Evolutionary conservation across 1,140 invertebrate species (phyloP).

Genomic region (Cardiocondyla obscurior): DNA sequence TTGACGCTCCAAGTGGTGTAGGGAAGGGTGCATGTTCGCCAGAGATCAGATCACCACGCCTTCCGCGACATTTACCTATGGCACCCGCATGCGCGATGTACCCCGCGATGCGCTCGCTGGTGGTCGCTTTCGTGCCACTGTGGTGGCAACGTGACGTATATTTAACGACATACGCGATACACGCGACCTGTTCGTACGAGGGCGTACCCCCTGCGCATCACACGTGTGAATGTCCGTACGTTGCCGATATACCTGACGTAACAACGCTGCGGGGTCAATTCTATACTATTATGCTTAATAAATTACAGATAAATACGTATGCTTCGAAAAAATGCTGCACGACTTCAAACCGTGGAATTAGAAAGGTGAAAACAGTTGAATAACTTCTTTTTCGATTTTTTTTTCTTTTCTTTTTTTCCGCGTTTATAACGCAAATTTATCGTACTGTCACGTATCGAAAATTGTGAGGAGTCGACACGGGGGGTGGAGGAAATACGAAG

Average conservation of each 20-base stretch:
- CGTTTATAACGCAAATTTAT: no score
- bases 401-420: background rate
- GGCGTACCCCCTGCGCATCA: background rate
- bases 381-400: no score
- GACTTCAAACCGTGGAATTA: background rate
- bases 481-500: background rate
- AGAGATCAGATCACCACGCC: constrained; percentile 56
- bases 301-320: background rate
- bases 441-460: constrained; percentile 8
- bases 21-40: background rate
- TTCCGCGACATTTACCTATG: constrained; percentile 50
- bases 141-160: constrained; percentile 11
- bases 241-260: background rate
- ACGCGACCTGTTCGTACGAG: constrained; percentile 15
- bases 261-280: background rate
- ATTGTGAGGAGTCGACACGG: constrained; percentile 4
- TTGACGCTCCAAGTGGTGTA: background rate
- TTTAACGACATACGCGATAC: constrained; percentile 20
- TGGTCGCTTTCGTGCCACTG: background rate
- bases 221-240: constrained; percentile 33
- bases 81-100: constrained; percentile 56
- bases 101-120: background rate
- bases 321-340: background rate
- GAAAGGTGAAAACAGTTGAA: no score
- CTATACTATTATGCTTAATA: background rate